phyloP scores from a whole-genome alignment of 1,140 invertebrate species.

The Caenorhabditis remanei region DNA sequence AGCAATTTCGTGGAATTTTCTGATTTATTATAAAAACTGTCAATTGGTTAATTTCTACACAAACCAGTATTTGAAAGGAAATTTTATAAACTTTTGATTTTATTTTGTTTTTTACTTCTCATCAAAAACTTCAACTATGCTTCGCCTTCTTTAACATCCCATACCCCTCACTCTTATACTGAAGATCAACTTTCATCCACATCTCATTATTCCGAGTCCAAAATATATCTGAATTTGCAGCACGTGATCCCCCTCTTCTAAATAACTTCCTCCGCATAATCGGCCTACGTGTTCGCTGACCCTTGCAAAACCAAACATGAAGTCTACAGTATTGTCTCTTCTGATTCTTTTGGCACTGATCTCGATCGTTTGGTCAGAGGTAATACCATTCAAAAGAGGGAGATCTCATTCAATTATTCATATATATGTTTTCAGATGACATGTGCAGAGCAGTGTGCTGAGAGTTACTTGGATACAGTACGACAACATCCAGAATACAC shows the following conservation, averaged over 20 bases:
- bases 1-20: too few relatives aligned
- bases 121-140: not conserved
- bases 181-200: not conserved
- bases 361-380: constrained; percentile 45
- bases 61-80: too few relatives aligned
- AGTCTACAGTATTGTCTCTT: constrained; percentile 27
- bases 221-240: constrained; percentile 1
- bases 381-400: not conserved
- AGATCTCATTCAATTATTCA: not conserved
- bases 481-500: constrained; percentile 35
- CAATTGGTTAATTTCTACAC: too few relatives aligned
- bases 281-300: constrained; percentile 41
- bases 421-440: not conserved
- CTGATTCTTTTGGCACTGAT: constrained; percentile 33
- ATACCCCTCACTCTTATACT: not conserved
- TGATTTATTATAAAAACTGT: too few relatives aligned
- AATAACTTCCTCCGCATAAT: constrained; percentile 5
- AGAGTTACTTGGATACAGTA: constrained; percentile 47
- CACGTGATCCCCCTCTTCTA: constrained; percentile 14
- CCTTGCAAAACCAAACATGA: constrained; percentile 13
- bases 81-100: not conserved
- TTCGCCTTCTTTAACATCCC: not conserved
- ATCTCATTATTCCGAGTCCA: not conserved
- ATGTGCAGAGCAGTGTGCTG: constrained; percentile 56
- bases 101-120: not conserved